Evolutionary conservation across 2,888 invertebrate species (phyloP), one percentile per base, ranked within the genome.

Genomic region (Isoperla grammatica): DNA sequence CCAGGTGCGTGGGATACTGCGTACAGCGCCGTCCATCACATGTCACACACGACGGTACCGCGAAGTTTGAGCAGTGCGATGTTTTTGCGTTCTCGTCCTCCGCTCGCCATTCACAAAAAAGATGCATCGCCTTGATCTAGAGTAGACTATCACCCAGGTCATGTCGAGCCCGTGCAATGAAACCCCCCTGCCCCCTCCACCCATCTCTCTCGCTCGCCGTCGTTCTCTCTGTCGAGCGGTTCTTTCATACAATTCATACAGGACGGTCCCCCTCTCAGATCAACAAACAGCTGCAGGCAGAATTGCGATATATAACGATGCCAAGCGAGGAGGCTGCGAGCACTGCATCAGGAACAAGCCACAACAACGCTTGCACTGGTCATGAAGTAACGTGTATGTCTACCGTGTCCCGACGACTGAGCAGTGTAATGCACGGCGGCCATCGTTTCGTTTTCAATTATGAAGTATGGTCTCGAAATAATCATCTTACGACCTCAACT

Each of bases 1-100:
- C 61, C 61, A 62, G 61, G 61, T 62, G 61, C 61, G 61, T 62
- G 61, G 56, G 61, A 59, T 49, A 56, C 43, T 48, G 11, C 19
- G 45, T 17, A 45, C 17, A 22, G 23, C 40, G 15, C 42, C 23
- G 59, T 59, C 59, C 54, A 59, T 59, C 59, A 59, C 29, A 54
- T 43, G 59, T 59, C 59, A 59, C 29, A 29, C 29, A 29, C 29
- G 29, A 29, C 29, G 29, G 4, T 29, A 8, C 29, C 29, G 29
- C 29, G 29, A 29, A 4, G 29, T 29, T n/a, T 29, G 29, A 29
- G 29, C 29, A 29, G 29, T 6, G 29, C 8, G 29, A 29, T 29
- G 29, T 29, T 29, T 29, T 29, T 29, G 29, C 29, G 5, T 4
- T 8, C 29, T 29, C 29, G 29, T 29, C 8, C 8, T 29, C 29